Conservation (phyloP, 1,140 invertebrate species). For the Leptoteleia sp. region DNA sequence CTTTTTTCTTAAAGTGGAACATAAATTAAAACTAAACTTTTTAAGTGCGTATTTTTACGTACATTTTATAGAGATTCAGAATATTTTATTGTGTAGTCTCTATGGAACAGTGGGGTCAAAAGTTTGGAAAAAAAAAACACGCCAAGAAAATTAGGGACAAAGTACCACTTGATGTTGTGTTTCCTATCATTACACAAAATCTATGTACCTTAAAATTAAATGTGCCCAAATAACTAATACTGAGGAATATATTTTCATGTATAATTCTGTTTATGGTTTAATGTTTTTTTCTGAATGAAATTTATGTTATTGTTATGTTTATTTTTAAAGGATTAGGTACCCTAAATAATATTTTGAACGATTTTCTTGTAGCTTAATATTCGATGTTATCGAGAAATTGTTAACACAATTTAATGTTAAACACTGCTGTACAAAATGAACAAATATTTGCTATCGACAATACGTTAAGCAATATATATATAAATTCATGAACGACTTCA, state of each 20-base stretch:
- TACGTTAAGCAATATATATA: not conserved
- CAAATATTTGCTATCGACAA: conserved; percentile 4
- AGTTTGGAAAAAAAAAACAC: conserved; percentile 52
- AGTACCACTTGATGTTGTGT: conserved; percentile 64
- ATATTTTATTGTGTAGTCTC: conserved; percentile 67
- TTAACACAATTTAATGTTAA: conserved; percentile 11
- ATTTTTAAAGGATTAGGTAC: conserved; percentile 19
- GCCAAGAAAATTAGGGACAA: conserved; percentile 58
- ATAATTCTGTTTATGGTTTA: too few relatives aligned
- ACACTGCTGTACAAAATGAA: conserved; percentile 5
- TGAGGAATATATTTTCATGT: conserved; percentile 47
- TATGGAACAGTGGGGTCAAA: conserved; percentile 62
- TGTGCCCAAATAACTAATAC: conserved; percentile 52
- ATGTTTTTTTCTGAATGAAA: too few relatives aligned
- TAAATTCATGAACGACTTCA: conserved; percentile 11
- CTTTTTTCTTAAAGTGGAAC: conserved; percentile 11
- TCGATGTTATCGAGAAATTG: not conserved
- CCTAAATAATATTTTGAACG: conserved; percentile 10
- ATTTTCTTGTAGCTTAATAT: conserved; percentile 1
- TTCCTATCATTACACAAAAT: conserved; percentile 62
- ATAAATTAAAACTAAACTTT: conserved; percentile 21
- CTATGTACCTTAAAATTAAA: conserved; percentile 53
- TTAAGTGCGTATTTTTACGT: conserved; percentile 40
- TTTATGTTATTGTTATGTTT: conserved; percentile 3
- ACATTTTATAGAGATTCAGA: conserved; percentile 58